Percentiles rank a stretch among this genome's conserved stretches.
phyloP scores from a whole-genome alignment of 1,140 invertebrate species.

The Camponotus floridanus region DNA sequence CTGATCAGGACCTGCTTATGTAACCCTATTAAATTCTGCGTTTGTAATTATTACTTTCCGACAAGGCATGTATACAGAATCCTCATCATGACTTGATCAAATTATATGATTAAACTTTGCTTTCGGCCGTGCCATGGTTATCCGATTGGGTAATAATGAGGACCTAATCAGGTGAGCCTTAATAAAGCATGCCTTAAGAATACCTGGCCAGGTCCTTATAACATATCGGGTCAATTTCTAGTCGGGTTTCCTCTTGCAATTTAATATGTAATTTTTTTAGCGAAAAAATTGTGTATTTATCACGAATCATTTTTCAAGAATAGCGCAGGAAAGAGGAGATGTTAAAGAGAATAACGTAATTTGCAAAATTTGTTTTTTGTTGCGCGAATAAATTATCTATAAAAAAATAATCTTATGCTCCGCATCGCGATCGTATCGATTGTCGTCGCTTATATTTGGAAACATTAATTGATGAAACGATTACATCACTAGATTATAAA shows the following conservation, averaged over 20 bases:
- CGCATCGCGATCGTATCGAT: not conserved
- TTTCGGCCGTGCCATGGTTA: too few species aligned
- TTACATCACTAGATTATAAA: constrained; percentile 22
- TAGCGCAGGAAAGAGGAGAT: not conserved
- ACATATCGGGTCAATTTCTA: too few species aligned
- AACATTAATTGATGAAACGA: constrained; percentile 19
- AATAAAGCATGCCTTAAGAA: too few species aligned
- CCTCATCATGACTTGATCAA: too few species aligned
- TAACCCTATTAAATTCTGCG: too few species aligned
- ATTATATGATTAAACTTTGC: too few species aligned
- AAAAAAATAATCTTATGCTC: constrained; percentile 1
- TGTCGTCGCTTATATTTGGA: constrained; percentile 5
- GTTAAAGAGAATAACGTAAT: constrained; percentile 7
- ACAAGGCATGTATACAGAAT: too few species aligned
- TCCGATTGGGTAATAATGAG: too few species aligned
- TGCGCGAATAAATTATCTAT: not conserved
- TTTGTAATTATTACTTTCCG: too few species aligned
- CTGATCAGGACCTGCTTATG: too few species aligned
- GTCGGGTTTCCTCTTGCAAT: not conserved
- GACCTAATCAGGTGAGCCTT: too few species aligned
- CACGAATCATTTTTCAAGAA: not conserved
- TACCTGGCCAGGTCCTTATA: too few species aligned
- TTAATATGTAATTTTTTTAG: not conserved
- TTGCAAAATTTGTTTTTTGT: not conserved
- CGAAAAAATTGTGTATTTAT: not conserved